Conservation (phyloP, 23 tunicate species). For the Oikopleura dioica region DNA sequence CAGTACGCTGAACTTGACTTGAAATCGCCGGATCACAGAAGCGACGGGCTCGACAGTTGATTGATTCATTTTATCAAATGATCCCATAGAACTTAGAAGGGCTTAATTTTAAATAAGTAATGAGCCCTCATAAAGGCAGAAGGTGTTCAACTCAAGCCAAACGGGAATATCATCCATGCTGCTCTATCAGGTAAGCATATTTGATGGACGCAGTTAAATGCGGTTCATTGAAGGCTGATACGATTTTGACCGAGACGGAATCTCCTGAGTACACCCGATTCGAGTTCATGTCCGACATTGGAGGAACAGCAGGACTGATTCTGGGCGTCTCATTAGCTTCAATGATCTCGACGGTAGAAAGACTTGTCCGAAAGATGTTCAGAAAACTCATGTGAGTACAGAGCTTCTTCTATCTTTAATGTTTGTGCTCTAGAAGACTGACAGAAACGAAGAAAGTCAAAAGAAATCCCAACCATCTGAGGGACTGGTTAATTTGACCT, state of each 20-base stretch:
- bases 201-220: too few relatives aligned
- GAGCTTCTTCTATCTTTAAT: too few relatives aligned
- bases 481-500: too few relatives aligned
- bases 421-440: too few relatives aligned
- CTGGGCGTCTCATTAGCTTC: background rate
- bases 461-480: too few relatives aligned
- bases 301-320: background rate
- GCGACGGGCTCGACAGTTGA: background rate
- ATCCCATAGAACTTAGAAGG: too few relatives aligned
- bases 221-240: too few relatives aligned
- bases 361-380: background rate
- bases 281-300: background rate
- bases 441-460: too few relatives aligned
- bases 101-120: too few relatives aligned
- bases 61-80: too few relatives aligned
- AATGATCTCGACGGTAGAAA: background rate
- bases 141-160: background rate
- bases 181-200: background rate
- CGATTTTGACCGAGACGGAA: background rate
- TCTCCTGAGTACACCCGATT: background rate
- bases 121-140: too few relatives aligned
- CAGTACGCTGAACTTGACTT: background rate
- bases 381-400: background rate
- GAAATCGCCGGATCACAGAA: background rate
- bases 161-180: background rate